Evolutionary conservation across 2,797 vertebrate genomes (phyloP).

Genomic region (Catostomus latipinnis): DNA sequence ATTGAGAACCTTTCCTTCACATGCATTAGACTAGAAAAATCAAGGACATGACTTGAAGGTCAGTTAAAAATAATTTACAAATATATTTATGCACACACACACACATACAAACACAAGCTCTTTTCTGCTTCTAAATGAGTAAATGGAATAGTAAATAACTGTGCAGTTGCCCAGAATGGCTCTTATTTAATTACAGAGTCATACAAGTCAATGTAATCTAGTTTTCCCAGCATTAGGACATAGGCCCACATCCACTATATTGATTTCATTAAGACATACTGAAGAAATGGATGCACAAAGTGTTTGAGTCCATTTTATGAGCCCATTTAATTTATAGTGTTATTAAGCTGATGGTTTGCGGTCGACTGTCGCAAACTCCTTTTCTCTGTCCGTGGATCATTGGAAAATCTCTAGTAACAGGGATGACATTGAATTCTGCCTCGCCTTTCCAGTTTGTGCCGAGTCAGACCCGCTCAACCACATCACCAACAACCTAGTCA

Average conservation of each 20-base stretch:
- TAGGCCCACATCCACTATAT: constrained; percentile 61
- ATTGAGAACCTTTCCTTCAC: constrained; percentile 14
- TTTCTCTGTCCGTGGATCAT: constrained; percentile 1
- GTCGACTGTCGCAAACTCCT: constrained; percentile 21
- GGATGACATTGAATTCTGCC: constrained; percentile 50
- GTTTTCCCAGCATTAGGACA: constrained; percentile 62
- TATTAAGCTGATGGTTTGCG: constrained; percentile 57
- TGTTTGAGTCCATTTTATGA: constrained; percentile 55
- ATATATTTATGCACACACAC: background rate
- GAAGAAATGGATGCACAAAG: constrained; percentile 43
- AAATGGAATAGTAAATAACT: constrained; percentile 52
- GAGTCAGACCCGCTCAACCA: constrained; percentile 40
- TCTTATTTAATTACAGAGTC: constrained; percentile 62
- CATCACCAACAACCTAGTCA: constrained; percentile 33
- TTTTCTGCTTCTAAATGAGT: constrained; percentile 46
- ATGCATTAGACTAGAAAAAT: background rate
- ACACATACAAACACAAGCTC: constrained; percentile 8
- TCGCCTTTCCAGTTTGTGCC: constrained; percentile 44
- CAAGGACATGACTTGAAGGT: constrained; percentile 36
- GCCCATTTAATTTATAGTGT: constrained; percentile 58
- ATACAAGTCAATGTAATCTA: constrained; percentile 59
- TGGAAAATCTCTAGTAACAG: constrained; percentile 26
- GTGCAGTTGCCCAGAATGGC: constrained; percentile 38
- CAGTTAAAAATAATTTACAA: constrained; percentile 22
- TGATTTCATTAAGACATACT: constrained; percentile 60